Conservation (phyloP, 2,888 invertebrate species). For the Drosophila paucipuncta region DNA sequence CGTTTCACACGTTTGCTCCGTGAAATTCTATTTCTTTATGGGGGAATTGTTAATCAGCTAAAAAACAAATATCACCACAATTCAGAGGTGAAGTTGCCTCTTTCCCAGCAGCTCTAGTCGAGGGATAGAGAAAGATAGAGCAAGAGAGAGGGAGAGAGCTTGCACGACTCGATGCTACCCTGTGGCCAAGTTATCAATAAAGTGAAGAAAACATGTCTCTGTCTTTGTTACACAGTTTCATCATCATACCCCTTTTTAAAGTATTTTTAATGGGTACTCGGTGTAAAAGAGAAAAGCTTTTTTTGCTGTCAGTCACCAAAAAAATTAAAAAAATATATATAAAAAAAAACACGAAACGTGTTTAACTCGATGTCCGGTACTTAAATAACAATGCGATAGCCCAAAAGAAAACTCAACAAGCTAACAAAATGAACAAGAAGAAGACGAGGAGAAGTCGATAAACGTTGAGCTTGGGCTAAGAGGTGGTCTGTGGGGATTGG, state of each 20-base stretch:
- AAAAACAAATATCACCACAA: neutral
- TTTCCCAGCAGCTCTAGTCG: neutral
- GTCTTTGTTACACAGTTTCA: neutral
- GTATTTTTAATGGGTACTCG: neutral
- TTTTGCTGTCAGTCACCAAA: constrained; percentile 30
- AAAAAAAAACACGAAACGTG: constrained; percentile 54
- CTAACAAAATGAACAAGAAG: constrained; percentile 22
- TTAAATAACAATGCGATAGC: constrained; percentile 61
- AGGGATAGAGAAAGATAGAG: neutral
- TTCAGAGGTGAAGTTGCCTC: neutral
- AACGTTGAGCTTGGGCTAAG: neutral
- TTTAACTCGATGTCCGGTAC: constrained; percentile 69
- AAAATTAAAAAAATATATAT: constrained; percentile 6
- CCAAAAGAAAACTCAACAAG: constrained; percentile 42
- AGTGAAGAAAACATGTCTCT: neutral
- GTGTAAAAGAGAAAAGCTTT: constrained; percentile 47
- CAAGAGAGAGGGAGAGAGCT: neutral
- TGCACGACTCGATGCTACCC: neutral
- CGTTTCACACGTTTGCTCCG: constrained; percentile 64
- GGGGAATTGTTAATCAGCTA: constrained; percentile 44
- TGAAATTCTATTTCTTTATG: constrained; percentile 57
- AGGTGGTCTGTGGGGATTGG: neutral
- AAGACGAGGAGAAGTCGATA: neutral
- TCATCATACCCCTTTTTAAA: neutral
- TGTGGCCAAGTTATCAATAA: neutral